Base-by-base conservation (phyloP, 2,113 vertebrate genomes). In the Psittacula cyanocephala region DNA sequence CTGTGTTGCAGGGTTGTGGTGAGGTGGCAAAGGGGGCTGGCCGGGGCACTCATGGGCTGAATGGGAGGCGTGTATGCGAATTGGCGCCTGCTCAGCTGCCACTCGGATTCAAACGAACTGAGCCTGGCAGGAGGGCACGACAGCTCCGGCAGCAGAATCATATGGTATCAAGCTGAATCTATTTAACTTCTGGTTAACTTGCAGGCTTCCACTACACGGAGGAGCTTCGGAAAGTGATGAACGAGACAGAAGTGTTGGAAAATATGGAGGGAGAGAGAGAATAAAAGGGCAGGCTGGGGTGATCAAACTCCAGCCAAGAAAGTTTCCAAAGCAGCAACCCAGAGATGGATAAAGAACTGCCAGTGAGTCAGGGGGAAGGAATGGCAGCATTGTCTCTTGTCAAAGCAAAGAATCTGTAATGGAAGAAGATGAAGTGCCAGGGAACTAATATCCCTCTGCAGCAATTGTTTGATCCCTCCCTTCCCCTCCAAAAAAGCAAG, bases 321-420 rank as follows among this genome's bases (percentile, higher is more conserved):
- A 81, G 57, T 71, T 81, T 93, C 91, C 91, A 87, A 88, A 96
- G 88, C 65, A 92, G 75, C 83, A 93, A 84, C 83, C 53, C 78
- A 91, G 95, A 86, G 87, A 80, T 94, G 93, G 89, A 92, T 91
- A 59, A 95, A 93, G 81, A 91, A 78, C 63, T 83, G 60, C 69
- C 77, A 84, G 62, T 96, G 92, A 95, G 39, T 95, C 96, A 95
- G 91, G 44, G 55, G 84, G 93, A 93, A 95, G 95, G 96, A 96
- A 95, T 83, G 81, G 80, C 92, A 96, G 86, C 67, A 91, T 92
- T 96, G 91, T 95, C 87, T 93, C 79, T 86, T 90, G 88, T 95
- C 96, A 82, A 92, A 95, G 88, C 79, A 84, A 87, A 91, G 88
- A 84, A 89, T 87, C 91, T 96, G 93, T 94, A 94, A 96, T 96